Evolutionary conservation across 2,888 invertebrate genomes (phyloP), one percentile per base, ranked within the genome.

Genomic region (Hedya salicella): DNA sequence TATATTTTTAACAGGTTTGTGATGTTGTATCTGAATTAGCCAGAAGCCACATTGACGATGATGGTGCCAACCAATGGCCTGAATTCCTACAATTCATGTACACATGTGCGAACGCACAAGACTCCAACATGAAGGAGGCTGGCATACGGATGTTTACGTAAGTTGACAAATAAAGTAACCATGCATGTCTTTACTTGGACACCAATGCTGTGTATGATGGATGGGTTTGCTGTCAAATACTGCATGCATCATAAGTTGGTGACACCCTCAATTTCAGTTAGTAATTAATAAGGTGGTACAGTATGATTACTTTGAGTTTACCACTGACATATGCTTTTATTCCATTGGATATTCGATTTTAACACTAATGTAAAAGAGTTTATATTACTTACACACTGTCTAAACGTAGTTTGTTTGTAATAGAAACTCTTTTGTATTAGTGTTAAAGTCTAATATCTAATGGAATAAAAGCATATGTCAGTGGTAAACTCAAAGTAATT

Each of bases 11-110:
- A 14, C 77, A 93, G 93, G 89, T 98, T 52, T 98, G 98, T 86
- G 99, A 99, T 87, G 96, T 98, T 60, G 96, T 97, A 40, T 97
- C 99, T n/a, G 99, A 99, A 91, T 94, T 98, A 56, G 98, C 98
- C 4, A 94, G 98, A 78, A 98, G 98, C 91, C 94, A 98, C 71
- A 95, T 99, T 73, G 98, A 98, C 80, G 98, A 98, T 76, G 98
- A 98, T 83, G 98, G 98, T 57, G 97, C 97, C 82, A 98, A 98
- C 90, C 96, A 96, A 74, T 99, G 99, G 99, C 98, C 98, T 9
- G 98, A 99, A 85, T 97, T 99, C 83, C 93, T 99, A 71, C 95
- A 96, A 87, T 99, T 98, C 85, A 94, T 99, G 80, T 99, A 99
- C 89, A 97, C 98, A 83, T 98, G 98, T 88, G 98, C 98, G 56